Base-by-base conservation (phyloP, 2,797 vertebrate genomes). In the Poeciliopsis infans region DNA sequence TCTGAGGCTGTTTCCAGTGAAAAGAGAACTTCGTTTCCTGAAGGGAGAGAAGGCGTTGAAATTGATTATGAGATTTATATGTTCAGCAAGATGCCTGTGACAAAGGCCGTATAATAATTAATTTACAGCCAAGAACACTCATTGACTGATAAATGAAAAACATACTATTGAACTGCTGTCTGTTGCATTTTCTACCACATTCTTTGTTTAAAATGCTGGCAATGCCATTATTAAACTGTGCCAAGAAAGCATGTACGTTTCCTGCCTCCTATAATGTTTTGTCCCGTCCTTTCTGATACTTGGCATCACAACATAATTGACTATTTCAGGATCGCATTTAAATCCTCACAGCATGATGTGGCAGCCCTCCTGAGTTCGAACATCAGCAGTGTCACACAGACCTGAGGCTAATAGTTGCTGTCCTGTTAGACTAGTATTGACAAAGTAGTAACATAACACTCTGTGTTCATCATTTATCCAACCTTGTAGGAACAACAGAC, bases 1-100 rank as follows among this genome's bases (percentile, higher is more conserved):
- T 99, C 98, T 20, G 98, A 99, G 1, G 98, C 98, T 0, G 98
- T 99, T 94, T 99, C 98, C 92, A 99, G 87, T 49, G 98, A 99
- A 94, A 99, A 99, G 46, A 99, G 96, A 47, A 97, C 97, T 94
- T 99, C 98, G 64, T 99, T 99, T 91, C 98, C 98, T 99, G 92
- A 78, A 53, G 89, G 83, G 0, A 86, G 0, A 92, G 87, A 82
- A 45, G 51, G 66, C 2, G 28, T 31, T 33, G 59, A 61, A 36
- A 36, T 10, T 5, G 15, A 36, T 36, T 23, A 36, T 10, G 33
- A 39, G 59, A 61, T 33, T 33, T 15, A 33, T 13, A 45, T 41
- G 81, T 39, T 83, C 79, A 82, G 39, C 8, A 15, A 18, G 57
- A 59, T 31, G 59, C 31, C 31, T 16, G 28, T 61, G 31, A 33